Percentiles rank a stretch among this genome's conserved stretches.
phyloP scores from a whole-genome alignment of 2,113 vertebrate genomes.

The Equus przewalskii region DNA sequence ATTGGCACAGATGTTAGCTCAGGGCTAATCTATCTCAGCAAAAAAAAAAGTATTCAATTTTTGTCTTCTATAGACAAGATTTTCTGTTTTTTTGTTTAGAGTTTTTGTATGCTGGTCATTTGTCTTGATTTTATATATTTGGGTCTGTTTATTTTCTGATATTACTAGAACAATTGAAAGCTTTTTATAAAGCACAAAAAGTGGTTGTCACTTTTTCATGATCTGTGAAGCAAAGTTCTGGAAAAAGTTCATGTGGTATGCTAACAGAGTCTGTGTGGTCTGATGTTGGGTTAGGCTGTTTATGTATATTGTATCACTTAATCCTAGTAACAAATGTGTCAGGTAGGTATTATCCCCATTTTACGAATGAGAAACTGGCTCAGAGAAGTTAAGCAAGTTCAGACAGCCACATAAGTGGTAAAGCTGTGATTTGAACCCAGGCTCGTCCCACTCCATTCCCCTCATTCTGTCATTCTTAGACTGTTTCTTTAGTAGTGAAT shows the following conservation, averaged over 20 bases:
- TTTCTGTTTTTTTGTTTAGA: conserved; percentile 9
- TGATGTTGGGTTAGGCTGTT: background rate
- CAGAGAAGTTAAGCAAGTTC: background rate
- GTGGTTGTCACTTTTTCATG: conserved; percentile 52
- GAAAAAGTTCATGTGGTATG: background rate
- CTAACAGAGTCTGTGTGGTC: background rate
- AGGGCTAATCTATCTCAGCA: no score
- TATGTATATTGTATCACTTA: background rate
- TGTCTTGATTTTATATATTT: conserved; percentile 16
- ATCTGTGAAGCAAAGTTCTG: background rate
- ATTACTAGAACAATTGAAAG: conserved; percentile 37
- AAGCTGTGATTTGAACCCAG: background rate
- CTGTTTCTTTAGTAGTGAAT: background rate
- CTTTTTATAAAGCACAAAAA: conserved; percentile 9
- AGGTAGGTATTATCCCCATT: background rate
- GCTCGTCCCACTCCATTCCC: background rate
- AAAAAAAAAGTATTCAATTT: background rate
- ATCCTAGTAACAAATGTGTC: background rate
- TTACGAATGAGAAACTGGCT: conserved; percentile 25
- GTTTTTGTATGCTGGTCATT: conserved; percentile 33
- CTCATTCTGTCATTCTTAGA: background rate
- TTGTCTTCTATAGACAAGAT: background rate
- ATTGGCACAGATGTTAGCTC: no score
- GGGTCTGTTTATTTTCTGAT: conserved; percentile 47
- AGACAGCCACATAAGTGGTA: background rate